These are phyloP conservation scores for Hyperoplus immaculatus DNA, from an alignment of 2,797 vertebrate genomes.

Conservation along the genomic window DNA sequence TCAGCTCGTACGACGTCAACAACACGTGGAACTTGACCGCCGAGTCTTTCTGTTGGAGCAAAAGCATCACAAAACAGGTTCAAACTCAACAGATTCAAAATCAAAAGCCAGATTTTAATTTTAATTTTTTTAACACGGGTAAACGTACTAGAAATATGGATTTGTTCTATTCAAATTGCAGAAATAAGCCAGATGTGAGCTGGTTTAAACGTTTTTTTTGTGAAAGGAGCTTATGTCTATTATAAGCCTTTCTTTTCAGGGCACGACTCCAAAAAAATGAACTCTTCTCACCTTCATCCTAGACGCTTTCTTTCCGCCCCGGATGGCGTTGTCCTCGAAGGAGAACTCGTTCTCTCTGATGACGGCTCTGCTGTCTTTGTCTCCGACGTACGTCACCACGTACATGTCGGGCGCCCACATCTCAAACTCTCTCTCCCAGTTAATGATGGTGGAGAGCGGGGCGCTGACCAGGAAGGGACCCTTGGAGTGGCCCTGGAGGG, in stretches of 20 bases:
- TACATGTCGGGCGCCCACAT: conserved; percentile 99
- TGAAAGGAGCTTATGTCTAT: not conserved
- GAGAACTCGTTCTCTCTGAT: conserved; percentile 98
- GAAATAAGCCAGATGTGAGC: no score
- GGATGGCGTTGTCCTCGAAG: conserved; percentile 98
- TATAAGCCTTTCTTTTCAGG: not conserved
- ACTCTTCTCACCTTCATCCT: conserved; percentile 91
- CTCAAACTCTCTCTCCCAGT: conserved; percentile 98
- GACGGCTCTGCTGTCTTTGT: conserved; percentile 97
- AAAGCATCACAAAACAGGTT: not conserved
- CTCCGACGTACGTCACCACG: conserved; percentile 96
- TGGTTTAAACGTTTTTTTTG: no score
- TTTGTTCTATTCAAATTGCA: no score
- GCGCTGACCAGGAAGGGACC: conserved; percentile 97
- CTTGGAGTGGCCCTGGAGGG: conserved; percentile 93
- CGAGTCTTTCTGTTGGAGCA: conserved; percentile 92
- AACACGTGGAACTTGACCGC: conserved; percentile 97
- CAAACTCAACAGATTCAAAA: not conserved
- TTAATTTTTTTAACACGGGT: no score
- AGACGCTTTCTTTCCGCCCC: conserved; percentile 96
- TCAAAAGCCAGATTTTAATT: no score
- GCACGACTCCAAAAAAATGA: no score
- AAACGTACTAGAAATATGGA: no score
- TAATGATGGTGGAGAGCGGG: conserved; percentile 97
- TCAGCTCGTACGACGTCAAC: conserved; percentile 96